Evolutionary conservation across 1,140 invertebrate genomes (phyloP).

Genomic region (Arion vulgaris): DNA sequence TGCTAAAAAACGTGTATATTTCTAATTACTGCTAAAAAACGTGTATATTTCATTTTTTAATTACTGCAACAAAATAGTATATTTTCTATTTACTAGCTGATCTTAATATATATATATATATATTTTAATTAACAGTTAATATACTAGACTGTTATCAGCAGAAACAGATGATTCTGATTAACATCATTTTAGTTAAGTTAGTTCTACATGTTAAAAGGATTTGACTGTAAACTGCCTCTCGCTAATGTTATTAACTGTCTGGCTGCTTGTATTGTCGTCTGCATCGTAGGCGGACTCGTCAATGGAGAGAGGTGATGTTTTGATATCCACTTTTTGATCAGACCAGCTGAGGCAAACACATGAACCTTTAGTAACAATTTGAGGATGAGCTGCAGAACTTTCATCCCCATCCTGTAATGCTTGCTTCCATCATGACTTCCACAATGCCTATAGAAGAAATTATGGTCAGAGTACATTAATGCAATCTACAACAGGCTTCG

Average conservation of each 20-base stretch:
- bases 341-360: constrained; percentile 47
- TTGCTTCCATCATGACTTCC: constrained; percentile 38
- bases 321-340: constrained; percentile 54
- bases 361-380: constrained; percentile 43
- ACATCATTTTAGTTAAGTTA: too few relatives aligned
- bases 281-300: constrained; percentile 28
- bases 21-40: too few relatives aligned
- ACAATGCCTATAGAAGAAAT: constrained; percentile 6
- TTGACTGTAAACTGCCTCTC: constrained; percentile 15
- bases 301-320: constrained; percentile 39
- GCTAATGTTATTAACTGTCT: neutral
- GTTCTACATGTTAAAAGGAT: neutral
- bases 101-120: too few relatives aligned
- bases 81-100: too few relatives aligned
- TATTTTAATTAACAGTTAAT: neutral
- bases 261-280: constrained; percentile 13
- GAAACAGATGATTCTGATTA: neutral
- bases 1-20: too few relatives aligned
- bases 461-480: neutral
- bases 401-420: constrained; percentile 37
- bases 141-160: neutral
- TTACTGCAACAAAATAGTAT: too few relatives aligned
- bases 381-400: constrained; percentile 31
- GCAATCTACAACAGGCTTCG: too few relatives aligned
- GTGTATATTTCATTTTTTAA: too few relatives aligned